Evolutionary conservation across 2,113 vertebrate species (phyloP), one percentile per base, ranked within the genome.

Genomic region (Podarcis muralis): DNA sequence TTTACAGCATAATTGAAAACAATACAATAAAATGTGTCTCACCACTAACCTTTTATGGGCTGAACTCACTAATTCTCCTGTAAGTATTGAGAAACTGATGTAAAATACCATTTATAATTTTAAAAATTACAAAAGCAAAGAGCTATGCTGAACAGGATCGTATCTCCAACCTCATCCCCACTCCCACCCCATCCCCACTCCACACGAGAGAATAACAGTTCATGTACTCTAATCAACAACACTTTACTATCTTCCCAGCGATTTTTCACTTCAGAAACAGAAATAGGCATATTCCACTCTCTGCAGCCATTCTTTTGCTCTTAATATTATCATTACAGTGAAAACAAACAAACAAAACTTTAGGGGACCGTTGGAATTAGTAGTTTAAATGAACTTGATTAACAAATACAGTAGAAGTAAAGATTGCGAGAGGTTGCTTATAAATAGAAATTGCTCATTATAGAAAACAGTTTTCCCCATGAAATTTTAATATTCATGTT

Each of bases 11-110:
- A 93, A 97, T 99, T 91, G 98, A 99, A 96, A 98, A 99, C 94
- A 99, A 99, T 94, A 97, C 96, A 87, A 98, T 99, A 94, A 98
- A 93, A 93, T 97, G 96, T 79, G 97, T 99, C 86, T 98, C 97
- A n/a, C 96, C 98, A 37, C 92, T 96, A 92, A 98, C 98, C 30
- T 99, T 99, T 95, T 97, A 98, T 12, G 98, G 99, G 86, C 96
- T 99, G 81, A 97, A 97, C 95, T 99, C 98, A 2, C 97, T 99
- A 62, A 98, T 99, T 92, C 96, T 99, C 83, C 94, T 99, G 98
- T 99, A 97, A 99, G 98, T 98, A 95, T 83, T 48, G 71, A 90
- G 88, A 88, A 80, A 88, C 71, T 69, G 89, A 53, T 0, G 2
- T 87, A 87, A 86, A 76, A 11, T 35, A 5, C 40, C 80, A 15